Conservation (phyloP, 2,888 invertebrate genomes). For the Meiosimyza decipiens region DNA sequence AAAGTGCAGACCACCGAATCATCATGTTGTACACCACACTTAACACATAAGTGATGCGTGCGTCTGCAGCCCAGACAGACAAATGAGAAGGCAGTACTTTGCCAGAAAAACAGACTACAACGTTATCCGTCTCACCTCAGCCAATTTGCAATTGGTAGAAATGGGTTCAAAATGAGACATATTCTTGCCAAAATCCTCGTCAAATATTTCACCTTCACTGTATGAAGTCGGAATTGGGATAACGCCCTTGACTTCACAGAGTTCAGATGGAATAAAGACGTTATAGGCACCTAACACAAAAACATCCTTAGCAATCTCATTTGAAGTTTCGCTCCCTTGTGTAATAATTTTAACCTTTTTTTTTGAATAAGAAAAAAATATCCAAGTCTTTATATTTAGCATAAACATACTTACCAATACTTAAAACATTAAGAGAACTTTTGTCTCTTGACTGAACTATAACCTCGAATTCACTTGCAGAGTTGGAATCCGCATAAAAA, state of each 20-base stretch:
- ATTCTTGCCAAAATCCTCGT: not conserved
- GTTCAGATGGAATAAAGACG: not conserved
- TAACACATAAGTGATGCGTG: too few relatives aligned
- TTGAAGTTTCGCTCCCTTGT: slow-evolving; percentile 5
- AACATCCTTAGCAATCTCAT: not conserved
- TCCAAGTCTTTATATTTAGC: too few relatives aligned
- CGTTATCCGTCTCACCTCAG: slow-evolving; percentile 1
- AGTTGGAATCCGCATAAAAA: too few relatives aligned
- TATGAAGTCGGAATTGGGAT: not conserved
- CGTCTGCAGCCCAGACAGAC: too few relatives aligned
- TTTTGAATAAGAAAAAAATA: too few relatives aligned
- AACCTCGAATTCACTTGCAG: too few relatives aligned
- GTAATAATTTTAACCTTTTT: too few relatives aligned
- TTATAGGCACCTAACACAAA: not conserved
- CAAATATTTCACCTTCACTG: slow-evolving; percentile 3
- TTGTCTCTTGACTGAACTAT: too few relatives aligned
- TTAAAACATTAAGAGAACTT: too few relatives aligned
- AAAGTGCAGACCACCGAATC: too few relatives aligned
- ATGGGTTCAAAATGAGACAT: not conserved
- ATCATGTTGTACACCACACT: too few relatives aligned
- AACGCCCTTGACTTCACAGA: slow-evolving; percentile 2
- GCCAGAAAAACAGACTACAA: slow-evolving; percentile 7
- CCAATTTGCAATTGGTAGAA: not conserved
- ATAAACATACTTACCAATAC: too few relatives aligned
- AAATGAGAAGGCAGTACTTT: slow-evolving; percentile 3